Conservation (phyloP, 2,113 vertebrate species). For the Nibea albiflora region DNA sequence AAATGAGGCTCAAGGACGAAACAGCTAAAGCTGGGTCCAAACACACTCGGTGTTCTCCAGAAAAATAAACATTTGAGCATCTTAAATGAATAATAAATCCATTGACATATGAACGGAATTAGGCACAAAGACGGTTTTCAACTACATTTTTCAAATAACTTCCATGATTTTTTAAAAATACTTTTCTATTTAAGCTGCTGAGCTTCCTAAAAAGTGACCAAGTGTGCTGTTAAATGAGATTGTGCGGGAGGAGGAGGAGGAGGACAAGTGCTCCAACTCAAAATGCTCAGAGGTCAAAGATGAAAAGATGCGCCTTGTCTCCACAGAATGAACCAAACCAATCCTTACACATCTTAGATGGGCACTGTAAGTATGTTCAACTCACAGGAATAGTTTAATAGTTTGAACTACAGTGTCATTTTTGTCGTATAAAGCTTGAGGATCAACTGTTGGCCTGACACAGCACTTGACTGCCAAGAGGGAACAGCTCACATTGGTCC, state of each 20-base stretch:
- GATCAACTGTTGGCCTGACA: not conserved
- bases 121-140: not conserved
- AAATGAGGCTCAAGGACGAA: not conserved
- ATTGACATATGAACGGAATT: not conserved
- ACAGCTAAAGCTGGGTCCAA: not conserved
- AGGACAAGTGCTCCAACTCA: constrained; percentile 26
- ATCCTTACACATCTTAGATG: not conserved
- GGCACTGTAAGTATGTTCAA: not conserved
- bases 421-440: not conserved
- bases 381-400: not conserved
- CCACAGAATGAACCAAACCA: not conserved
- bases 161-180: not conserved
- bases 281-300: constrained; percentile 17
- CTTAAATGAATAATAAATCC: not conserved
- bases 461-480: not conserved
- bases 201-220: not conserved
- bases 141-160: not conserved
- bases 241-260: constrained; percentile 8
- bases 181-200: not conserved
- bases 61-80: not conserved
- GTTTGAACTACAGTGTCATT: not conserved
- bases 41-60: not conserved
- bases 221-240: not conserved
- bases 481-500: not conserved
- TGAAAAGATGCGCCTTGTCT: not conserved